A percentile compares a stretch with the other conserved stretches of the same genome.
Evolutionary conservation across 2,797 vertebrate species (phyloP).

Genomic region (Onychomys torridus): DNA sequence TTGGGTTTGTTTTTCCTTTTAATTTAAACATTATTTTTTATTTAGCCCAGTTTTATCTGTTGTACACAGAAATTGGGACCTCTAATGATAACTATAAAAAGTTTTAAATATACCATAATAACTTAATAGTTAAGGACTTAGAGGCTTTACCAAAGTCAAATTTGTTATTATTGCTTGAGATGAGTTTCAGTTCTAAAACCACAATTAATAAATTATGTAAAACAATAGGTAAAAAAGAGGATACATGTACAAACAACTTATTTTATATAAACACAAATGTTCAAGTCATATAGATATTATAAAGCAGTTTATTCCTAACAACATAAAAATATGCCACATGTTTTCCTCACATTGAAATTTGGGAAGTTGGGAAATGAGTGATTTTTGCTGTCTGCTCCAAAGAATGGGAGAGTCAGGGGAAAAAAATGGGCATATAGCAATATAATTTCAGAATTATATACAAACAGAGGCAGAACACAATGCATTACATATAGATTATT

Average conservation of each 20-base stretch:
- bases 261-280: slow-evolving; percentile 33
- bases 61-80: not conserved
- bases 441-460: not conserved
- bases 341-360: slow-evolving; percentile 47
- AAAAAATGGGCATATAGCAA: not conserved
- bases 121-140: not conserved
- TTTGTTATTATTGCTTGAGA: slow-evolving; percentile 32
- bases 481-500: not conserved
- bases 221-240: not conserved
- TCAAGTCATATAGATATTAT: not conserved
- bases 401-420: not conserved
- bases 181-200: slow-evolving; percentile 32
- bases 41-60: not conserved
- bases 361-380: not conserved
- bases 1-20: slow-evolving; percentile 43
- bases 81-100: not conserved
- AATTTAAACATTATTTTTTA: slow-evolving; percentile 24
- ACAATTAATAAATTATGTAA: slow-evolving; percentile 13
- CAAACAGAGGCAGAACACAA: slow-evolving; percentile 22
- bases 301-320: not conserved
- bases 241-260: not conserved
- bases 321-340: not conserved
- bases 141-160: slow-evolving; percentile 11
- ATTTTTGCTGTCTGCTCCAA: slow-evolving; percentile 40
- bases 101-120: not conserved